phyloP scores from a whole-genome alignment of 2,113 vertebrate genomes.

The Atrichornis clamosus region DNA sequence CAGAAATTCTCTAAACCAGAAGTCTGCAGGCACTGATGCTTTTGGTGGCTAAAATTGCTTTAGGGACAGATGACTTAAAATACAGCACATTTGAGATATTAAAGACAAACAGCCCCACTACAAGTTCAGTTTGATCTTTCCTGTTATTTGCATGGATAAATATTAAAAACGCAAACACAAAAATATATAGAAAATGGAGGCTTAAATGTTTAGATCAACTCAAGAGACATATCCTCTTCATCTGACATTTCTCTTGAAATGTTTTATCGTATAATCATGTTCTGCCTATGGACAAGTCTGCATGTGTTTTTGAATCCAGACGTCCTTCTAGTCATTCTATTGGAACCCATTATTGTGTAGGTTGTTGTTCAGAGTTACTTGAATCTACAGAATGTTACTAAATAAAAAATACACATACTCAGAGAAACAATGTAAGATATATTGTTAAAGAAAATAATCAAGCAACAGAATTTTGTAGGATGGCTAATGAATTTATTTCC shows the following conservation, averaged over 20 bases:
- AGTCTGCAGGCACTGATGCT: not conserved
- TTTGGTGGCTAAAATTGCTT: not conserved
- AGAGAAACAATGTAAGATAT: not conserved
- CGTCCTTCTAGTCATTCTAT: not conserved
- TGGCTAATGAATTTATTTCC: not conserved
- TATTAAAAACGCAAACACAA: not conserved
- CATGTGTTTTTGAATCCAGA: not conserved
- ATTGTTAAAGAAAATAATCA: not conserved
- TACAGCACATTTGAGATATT: not conserved
- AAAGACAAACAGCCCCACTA: not conserved
- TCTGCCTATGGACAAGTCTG: not conserved
- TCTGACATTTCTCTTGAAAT: not conserved
- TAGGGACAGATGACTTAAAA: slow-evolving; percentile 4
- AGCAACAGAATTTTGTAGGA: not conserved
- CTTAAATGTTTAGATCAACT: not conserved
- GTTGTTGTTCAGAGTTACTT: not conserved
- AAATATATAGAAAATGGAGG: not conserved
- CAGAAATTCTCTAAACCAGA: not conserved
- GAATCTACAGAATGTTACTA: not conserved
- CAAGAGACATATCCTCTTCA: not conserved
- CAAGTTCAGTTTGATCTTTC: not conserved
- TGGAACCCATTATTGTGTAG: not conserved
- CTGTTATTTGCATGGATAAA: not conserved
- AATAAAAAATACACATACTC: not conserved
- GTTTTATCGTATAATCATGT: not conserved